Base-by-base conservation (phyloP, 2,113 vertebrate species). In the Gobiocypris rarus region DNA sequence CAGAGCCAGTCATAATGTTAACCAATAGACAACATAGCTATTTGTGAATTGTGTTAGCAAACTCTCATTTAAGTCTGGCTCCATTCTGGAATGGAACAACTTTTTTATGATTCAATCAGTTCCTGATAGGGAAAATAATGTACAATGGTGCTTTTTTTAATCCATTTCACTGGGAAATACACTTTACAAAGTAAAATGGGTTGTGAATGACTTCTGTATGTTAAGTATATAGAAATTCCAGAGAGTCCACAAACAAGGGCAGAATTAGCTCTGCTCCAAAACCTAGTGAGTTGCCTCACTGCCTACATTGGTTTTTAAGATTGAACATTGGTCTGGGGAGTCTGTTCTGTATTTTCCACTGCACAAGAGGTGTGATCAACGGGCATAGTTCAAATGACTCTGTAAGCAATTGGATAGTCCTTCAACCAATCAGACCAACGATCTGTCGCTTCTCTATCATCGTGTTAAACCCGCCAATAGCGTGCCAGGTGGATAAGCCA, bases 31-130 rank as follows among this genome's bases (percentile, higher is more conserved):
- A 69, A 54, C 9, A 38, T 34, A 71, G 38, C 69, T 45, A 71
- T 71, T 71, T 71, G 69, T 22, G 69, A 71, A 43, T 43, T 43
- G 22, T 71, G 13, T 71, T 26, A 45, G 41, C 69, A n/a, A 73
- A 26, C 69, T 71, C 9, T 69, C n/a, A 24, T 45, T 45, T 4
- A 45, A 45, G 19, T 14, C 41, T 43, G 41, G 69, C 38, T 71
- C 41, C 22, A 8, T 71, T 45, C 22, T 45, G 11, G 1, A 45
- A 11, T 73, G 41, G 41, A 71, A 71, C 69, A 24, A 26, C 41
- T 14, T 70, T 71, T 71, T 73, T 73, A 73, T 15, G 41, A 48
- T 73, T 6, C 10, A 41, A 8, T 48, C 70, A 73, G n/a, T 26
- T 48, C 11, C n/a, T 48, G 11, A 48, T 15, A 5, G n/a, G 48